These are phyloP conservation scores for Amaurobius ferox DNA, from an alignment of 2,888 invertebrate species.

Conservation along the genomic window DNA sequence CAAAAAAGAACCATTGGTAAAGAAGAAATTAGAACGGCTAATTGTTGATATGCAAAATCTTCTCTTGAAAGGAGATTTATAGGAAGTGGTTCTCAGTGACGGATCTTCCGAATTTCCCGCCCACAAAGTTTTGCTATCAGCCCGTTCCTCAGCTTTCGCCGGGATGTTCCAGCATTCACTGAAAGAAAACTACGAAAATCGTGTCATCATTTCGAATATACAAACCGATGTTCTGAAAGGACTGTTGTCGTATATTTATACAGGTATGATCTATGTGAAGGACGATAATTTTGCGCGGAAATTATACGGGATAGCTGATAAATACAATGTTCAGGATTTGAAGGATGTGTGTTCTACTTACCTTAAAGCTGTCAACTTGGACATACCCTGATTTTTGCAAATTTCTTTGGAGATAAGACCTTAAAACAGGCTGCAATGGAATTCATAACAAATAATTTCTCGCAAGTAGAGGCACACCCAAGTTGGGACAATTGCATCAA, in stretches of 20 bases:
- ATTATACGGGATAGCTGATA: not conserved
- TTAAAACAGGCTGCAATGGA: not conserved
- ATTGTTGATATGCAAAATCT: not conserved
- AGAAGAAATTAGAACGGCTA: not conserved
- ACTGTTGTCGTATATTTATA: not conserved
- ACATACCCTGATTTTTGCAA: not conserved
- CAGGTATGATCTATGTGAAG: not conserved
- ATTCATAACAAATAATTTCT: not conserved
- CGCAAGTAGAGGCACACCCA: not conserved
- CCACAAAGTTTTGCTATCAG: not conserved
- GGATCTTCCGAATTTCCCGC: not conserved
- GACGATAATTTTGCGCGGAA: no score
- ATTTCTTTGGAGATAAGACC: not conserved
- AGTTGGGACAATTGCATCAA: not conserved
- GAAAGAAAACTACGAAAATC: conserved; percentile 4
- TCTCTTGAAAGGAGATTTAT: not conserved
- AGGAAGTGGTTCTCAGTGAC: not conserved
- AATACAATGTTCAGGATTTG: conserved; percentile 2
- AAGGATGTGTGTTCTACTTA: not conserved
- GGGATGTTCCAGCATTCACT: not conserved
- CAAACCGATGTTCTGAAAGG: not conserved
- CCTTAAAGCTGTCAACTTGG: conserved; percentile 10
- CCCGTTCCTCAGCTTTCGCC: conserved; percentile 2
- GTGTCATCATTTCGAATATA: not conserved
- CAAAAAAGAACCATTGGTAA: not conserved